Conservation (phyloP, 2,113 vertebrate genomes). For the Naja naja region DNA sequence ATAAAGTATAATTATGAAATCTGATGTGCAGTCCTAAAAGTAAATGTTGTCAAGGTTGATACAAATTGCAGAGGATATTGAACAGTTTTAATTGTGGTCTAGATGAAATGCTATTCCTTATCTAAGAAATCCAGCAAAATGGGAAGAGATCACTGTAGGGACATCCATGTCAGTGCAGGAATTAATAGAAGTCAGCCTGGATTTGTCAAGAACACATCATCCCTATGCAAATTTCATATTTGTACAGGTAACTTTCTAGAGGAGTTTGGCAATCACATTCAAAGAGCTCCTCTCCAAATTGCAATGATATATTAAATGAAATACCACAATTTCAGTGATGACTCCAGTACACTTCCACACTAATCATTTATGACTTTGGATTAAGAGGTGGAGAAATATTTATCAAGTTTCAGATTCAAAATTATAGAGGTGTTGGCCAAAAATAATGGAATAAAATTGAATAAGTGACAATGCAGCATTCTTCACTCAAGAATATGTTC, state of each 20-base stretch:
- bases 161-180: neutral
- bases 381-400: neutral
- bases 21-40: neutral
- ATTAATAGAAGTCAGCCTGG: neutral
- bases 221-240: neutral
- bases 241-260: neutral
- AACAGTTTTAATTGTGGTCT: neutral
- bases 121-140: neutral
- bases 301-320: neutral
- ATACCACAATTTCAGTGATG: neutral
- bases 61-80: neutral
- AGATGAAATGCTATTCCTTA: neutral
- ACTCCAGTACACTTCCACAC: neutral
- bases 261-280: neutral
- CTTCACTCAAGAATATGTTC: neutral
- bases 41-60: neutral
- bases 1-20: slow-evolving; percentile 5
- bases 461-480: neutral
- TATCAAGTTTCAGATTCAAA: neutral
- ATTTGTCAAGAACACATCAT: neutral
- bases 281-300: neutral
- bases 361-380: neutral
- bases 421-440: neutral
- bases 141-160: neutral
- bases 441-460: neutral